These are phyloP conservation scores for Tachyglossus aculeatus DNA, from an alignment of 2,797 vertebrate species.

Conservation along the genomic window DNA sequence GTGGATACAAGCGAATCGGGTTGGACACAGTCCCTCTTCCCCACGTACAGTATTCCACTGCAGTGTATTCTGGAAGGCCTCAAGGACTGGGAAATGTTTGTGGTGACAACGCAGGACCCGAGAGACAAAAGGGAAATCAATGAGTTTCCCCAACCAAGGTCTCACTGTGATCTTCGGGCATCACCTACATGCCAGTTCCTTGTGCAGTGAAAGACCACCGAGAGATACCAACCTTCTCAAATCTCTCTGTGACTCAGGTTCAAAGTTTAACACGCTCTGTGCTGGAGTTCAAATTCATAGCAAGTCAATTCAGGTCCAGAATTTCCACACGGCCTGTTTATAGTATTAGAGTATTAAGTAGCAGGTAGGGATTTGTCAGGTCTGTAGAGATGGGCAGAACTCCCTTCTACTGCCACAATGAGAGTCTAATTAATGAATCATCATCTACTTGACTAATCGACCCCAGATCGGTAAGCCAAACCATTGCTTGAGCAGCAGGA, in stretches of 20 bases:
- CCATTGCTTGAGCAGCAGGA: not conserved
- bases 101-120: too few species aligned
- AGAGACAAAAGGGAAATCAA: too few species aligned
- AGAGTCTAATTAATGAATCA: conserved; percentile 3
- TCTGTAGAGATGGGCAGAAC: not conserved
- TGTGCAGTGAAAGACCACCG: too few species aligned
- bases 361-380: conserved; percentile 3
- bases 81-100: too few species aligned
- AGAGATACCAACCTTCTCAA: not conserved
- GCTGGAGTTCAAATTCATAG: conserved; percentile 27
- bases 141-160: too few species aligned
- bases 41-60: too few species aligned
- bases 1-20: too few species aligned
- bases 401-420: not conserved
- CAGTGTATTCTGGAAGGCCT: too few species aligned
- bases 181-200: too few species aligned
- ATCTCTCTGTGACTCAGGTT: not conserved
- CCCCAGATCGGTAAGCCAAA: not conserved
- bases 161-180: too few species aligned
- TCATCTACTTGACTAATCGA: not conserved
- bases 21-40: too few species aligned
- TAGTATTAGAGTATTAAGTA: conserved; percentile 22
- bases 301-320: conserved; percentile 14
- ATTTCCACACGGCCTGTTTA: conserved; percentile 25
- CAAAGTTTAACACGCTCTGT: conserved; percentile 9